Base-by-base conservation (phyloP, 2,113 vertebrate species). In the Onychostruthus taczanowskii region DNA sequence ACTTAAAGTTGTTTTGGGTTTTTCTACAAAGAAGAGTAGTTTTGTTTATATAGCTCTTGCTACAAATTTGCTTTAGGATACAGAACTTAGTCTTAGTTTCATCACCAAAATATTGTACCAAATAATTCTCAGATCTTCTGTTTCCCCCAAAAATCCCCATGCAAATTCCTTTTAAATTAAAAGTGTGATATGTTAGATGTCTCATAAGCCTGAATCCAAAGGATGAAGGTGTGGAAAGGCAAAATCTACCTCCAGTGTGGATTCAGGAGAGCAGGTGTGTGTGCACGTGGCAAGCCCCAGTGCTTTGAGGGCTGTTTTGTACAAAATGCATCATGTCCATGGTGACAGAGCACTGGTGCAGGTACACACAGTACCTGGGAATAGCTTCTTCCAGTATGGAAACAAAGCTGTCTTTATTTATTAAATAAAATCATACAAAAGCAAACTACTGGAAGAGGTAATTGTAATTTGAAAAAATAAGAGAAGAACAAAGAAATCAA, bases 211-310 rank as follows among this genome's bases (percentile, higher is more conserved):
- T 35, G 46, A 74, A 69, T 74, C 21, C 31, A 69, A 70, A 74
- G 52, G 55, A 58, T 59, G 53, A n/a, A 76, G 39, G 28, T 33
- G 19, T 44, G 62, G 21, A 87, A 93, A 61, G 19, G 61, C 37
- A 84, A 90, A 87, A 67, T 30, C 55, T 49, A 24, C 35, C 19
- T 58, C 47, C 47, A 59, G 0, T 1, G 17, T 16, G 31, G 24
- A 15, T 44, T 55, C 47, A 44, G n/a, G 33, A 64, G 52, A 70
- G 84, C 61, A 69, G 23, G 3, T 30, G 28, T 19, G 33, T 2
- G 2, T 3, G 7, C 59, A 67, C 16, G 23, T 0, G 0, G 35
- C 0, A 4, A 82, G 46, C 28, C 49, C 52, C 67, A 35, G 43
- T 30, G 50, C 27, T 43, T 21, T 66, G 43, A 31, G 58, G 26